Evolutionary conservation across 2,113 vertebrate genomes (phyloP).

Genomic region (Pollachius pollachius): DNA sequence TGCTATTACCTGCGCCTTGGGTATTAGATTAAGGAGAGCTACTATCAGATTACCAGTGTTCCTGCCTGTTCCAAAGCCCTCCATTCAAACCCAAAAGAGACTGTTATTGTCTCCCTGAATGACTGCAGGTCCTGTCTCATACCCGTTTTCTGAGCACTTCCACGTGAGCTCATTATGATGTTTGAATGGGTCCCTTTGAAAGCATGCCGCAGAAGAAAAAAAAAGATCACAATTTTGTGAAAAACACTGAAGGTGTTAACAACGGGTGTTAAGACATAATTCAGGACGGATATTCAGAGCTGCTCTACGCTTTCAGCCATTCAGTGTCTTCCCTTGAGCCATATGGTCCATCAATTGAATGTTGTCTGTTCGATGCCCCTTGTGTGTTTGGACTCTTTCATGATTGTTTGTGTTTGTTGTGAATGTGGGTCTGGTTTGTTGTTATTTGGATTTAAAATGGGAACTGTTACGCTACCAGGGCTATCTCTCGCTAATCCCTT

Average conservation of each 20-base stretch:
- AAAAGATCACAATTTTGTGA: conserved; percentile 13
- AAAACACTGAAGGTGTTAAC: neutral
- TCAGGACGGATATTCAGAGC: conserved; percentile 27
- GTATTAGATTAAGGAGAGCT: too few relatives aligned
- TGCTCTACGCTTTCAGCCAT: conserved; percentile 31
- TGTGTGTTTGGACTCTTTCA: conserved; percentile 45
- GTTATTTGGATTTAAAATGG: conserved; percentile 46
- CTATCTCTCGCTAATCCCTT: conserved; percentile 63
- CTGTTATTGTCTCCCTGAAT: conserved; percentile 34
- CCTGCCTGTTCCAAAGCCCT: too few relatives aligned
- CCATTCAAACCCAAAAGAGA: neutral
- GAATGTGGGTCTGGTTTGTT: conserved; percentile 37
- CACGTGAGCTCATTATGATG: conserved; percentile 18
- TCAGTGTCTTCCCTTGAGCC: conserved; percentile 27
- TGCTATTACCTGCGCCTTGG: too few relatives aligned
- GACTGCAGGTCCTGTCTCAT: conserved; percentile 20
- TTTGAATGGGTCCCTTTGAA: neutral
- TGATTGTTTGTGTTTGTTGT: conserved; percentile 44
- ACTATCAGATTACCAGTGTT: too few relatives aligned
- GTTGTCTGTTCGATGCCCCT: conserved; percentile 37
- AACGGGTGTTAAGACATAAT: neutral
- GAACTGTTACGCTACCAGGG: conserved; percentile 52
- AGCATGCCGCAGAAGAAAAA: neutral
- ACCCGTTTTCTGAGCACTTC: conserved; percentile 27
- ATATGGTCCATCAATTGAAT: conserved; percentile 10